Percentiles rank a stretch among this genome's conserved stretches.
Conservation (phyloP, 2,113 vertebrate genomes). For the Sigmodon hispidus region DNA sequence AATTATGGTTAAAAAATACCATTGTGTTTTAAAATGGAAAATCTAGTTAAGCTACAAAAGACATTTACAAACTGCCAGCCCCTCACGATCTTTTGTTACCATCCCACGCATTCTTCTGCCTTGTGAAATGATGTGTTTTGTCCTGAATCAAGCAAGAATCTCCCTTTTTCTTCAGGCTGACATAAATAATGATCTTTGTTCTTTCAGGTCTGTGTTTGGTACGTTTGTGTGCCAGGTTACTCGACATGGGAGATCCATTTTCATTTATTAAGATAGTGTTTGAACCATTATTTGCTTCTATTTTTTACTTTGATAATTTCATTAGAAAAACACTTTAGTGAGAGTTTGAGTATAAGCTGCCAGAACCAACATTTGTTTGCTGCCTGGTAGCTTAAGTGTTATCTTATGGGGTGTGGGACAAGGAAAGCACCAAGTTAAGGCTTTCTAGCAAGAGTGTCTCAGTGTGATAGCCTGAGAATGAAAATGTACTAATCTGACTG, state of each 20-base stretch:
- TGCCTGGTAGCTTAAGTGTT: slow-evolving; percentile 38
- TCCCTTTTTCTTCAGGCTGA: slow-evolving; percentile 61
- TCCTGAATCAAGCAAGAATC: slow-evolving; percentile 60
- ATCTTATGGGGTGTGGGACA: background rate
- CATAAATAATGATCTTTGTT: slow-evolving; percentile 71
- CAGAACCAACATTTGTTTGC: slow-evolving; percentile 28
- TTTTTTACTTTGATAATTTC: slow-evolving; percentile 29
- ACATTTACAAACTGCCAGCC: slow-evolving; percentile 46
- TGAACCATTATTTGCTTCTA: background rate
- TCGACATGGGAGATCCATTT: slow-evolving; percentile 29
- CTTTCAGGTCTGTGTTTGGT: slow-evolving; percentile 69
- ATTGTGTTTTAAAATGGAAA: slow-evolving; percentile 60
- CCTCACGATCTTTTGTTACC: slow-evolving; percentile 59
- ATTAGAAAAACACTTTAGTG: slow-evolving; percentile 37
- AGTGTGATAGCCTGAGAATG: slow-evolving; percentile 18
- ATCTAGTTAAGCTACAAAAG: slow-evolving; percentile 45
- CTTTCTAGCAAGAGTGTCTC: slow-evolving; percentile 12
- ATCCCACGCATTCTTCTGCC: slow-evolving; percentile 54
- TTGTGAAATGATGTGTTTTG: slow-evolving; percentile 62
- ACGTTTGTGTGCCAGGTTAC: slow-evolving; percentile 34
- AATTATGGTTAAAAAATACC: slow-evolving; percentile 57
- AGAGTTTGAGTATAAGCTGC: slow-evolving; percentile 57
- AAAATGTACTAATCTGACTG: slow-evolving; percentile 48
- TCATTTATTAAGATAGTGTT: slow-evolving; percentile 53
- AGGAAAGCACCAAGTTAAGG: background rate